A percentile compares a stretch with the other conserved stretches of the same genome.
These are phyloP conservation scores for Ceratitis capitata DNA, from an alignment of 1,140 invertebrate genomes.

Conservation along the genomic window DNA sequence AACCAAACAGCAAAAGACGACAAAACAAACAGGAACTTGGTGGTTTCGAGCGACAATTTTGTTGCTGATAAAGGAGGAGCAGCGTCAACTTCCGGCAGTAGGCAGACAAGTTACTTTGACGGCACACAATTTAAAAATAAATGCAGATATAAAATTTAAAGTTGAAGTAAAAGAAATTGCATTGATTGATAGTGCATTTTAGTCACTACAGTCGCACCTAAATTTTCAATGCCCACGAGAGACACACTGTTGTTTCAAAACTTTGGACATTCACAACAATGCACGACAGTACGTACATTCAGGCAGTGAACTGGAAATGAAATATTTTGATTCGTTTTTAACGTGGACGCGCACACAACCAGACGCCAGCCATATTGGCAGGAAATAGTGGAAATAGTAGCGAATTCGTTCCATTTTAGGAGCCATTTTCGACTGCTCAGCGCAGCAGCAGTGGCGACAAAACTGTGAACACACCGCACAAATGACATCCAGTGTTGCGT, in stretches of 20 bases:
- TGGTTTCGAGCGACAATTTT: background rate
- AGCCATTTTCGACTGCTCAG: too few species aligned
- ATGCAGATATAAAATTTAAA: background rate
- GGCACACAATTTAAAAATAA: background rate
- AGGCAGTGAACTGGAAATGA: background rate
- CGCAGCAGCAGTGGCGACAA: background rate
- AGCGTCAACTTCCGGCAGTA: background rate
- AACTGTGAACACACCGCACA: conserved; percentile 8
- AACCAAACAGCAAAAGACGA: background rate
- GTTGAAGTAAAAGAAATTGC: background rate
- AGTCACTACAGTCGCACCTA: background rate
- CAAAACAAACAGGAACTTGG: background rate
- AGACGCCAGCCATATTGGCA: background rate
- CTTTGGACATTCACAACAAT: background rate
- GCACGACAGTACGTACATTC: background rate
- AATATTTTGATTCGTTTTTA: too few species aligned
- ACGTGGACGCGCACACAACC: too few species aligned
- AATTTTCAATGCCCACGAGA: background rate
- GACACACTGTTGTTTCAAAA: background rate
- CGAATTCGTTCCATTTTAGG: background rate
- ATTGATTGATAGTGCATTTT: background rate
- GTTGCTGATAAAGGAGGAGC: background rate
- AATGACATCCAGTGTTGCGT: conserved; percentile 5
- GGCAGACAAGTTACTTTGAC: too few species aligned
- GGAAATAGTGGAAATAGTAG: background rate